Conservation (phyloP, 1,140 invertebrate species). For the Harpegnathos saltator region DNA sequence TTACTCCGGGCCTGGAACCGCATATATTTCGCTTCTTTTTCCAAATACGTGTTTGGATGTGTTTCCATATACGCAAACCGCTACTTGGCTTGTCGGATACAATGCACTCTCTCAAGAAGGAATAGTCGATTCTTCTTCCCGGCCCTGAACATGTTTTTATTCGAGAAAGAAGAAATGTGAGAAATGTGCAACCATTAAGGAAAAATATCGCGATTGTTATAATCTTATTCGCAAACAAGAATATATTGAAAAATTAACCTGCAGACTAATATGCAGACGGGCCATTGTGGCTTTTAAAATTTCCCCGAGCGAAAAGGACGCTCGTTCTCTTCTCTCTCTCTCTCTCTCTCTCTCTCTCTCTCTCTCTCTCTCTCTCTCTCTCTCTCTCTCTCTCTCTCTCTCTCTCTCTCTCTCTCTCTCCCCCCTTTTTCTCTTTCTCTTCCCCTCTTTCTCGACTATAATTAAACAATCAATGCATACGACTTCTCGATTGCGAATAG, state of each 20-base stretch:
- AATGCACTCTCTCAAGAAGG: slow-evolving; percentile 4
- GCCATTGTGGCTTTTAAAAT: too few relatives aligned
- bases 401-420: neutral
- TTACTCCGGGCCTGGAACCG: neutral
- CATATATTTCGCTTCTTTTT: neutral
- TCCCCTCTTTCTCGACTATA: neutral
- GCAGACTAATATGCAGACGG: too few relatives aligned
- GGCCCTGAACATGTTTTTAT: neutral
- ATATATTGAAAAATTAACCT: too few relatives aligned
- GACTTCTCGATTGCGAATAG: neutral
- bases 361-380: neutral
- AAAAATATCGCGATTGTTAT: neutral
- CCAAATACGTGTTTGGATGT: neutral
- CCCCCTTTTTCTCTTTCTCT: too few relatives aligned
- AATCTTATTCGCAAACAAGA: neutral
- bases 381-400: too few relatives aligned
- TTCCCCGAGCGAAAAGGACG: too few relatives aligned
- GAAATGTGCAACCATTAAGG: neutral
- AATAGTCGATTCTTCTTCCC: slow-evolving; percentile 13
- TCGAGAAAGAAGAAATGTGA: neutral
- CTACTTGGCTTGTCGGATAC: neutral
- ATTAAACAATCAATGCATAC: neutral
- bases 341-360: neutral
- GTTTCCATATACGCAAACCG: neutral
- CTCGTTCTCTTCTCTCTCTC: too few relatives aligned